Evolutionary conservation across 2,888 invertebrate species (phyloP), one percentile per base, ranked within the genome.

Genomic region (Epinotia demarniana): DNA sequence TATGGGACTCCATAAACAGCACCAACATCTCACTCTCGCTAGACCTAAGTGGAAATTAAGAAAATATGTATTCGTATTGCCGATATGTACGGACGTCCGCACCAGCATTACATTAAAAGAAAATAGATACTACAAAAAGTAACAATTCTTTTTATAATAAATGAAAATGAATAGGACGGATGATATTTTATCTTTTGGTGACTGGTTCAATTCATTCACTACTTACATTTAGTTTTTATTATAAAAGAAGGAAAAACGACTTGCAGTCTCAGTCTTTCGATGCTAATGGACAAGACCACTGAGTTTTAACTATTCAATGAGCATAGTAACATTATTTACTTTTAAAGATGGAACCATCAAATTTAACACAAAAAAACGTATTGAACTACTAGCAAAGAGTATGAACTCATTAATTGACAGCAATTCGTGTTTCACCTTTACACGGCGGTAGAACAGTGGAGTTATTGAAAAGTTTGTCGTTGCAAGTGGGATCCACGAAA

Each of bases 251-350:
- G 12, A 3, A 49, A 49, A 49, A 49, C 5, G 16, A 49, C 4
- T 39, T 5, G 33, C 12, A 19, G 55, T 9, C 16, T 19, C 3
- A 16, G 6, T 19, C 8, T 58, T 58, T 43, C 39, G 58, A 43
- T 58, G n/a, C 58, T 43, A 58, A 58, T 23, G 16, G 43, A 43
- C 68, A 8, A 57, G 5, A 18, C 23, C 68, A 58, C 6, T 69
- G 46, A 69, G 23, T 60, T 58, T 68, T 46, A 5, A 58, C n/a
- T 43, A 23, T 60, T 60, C 58, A 69, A n/a, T 69, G 46, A 43
- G 46, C 69, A 60, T 18, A n/a, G n/a, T n/a, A n/a, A n/a, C n/a
- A n/a, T n/a, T n/a, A 60, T 68, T 23, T 19, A 33, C 27, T 18
- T 9, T 33, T 19, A 12, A 13, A 67, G 13, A 4, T 53, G 9